Base-by-base conservation (phyloP, 2,797 vertebrate species). In the Lacerta agilis region DNA sequence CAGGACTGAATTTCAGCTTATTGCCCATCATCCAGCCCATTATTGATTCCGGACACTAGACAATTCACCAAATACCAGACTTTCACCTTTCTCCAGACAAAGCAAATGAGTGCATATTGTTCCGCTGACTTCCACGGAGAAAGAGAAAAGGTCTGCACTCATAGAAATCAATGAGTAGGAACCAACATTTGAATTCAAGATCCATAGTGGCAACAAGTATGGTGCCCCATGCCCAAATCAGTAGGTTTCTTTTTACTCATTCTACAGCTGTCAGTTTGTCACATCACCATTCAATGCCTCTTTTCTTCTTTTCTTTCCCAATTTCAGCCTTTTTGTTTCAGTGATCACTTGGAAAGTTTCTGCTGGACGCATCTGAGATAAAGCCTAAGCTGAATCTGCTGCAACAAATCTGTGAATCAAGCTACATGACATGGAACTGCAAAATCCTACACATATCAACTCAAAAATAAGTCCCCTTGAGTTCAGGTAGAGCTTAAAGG, bases 391-490 rank as follows among this genome's bases (percentile, higher is more conserved):
- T 36, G 5, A 36, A 36, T 36, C 15, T 36, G 33, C 33, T 36
- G 13, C 17, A 36, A 73, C n/a, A 25, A 79, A 64, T 38, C 3
- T 36, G 36, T 36, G 58, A 9, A 66, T 38, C 61, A 66, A 66
- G 23, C 92, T 92, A 90, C 91, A 91, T 85, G 84, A 91, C 86
- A 90, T 89, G 84, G 90, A 92, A 92, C 92, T 5, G 58, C 58
- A 61, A 61, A 61, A 61, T 61, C 58, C 58, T 61, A 23, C 58
- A 20, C 58, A 61, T 23, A 61, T 23, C 58, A 18, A 61, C 58
- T 61, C 58, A 61, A 17, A 61, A 61, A 23, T 61, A 61, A 61
- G 20, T 23, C 58, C 58, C 17, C 17, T 23, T 61, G 58, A 61
- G 18, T 61, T 61, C 58, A 61, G 49, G 58, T 23, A 23, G 58